Evolutionary conservation across 2,888 invertebrate genomes (phyloP).

Genomic region (Galeopsomyia nigrocyanea): DNA sequence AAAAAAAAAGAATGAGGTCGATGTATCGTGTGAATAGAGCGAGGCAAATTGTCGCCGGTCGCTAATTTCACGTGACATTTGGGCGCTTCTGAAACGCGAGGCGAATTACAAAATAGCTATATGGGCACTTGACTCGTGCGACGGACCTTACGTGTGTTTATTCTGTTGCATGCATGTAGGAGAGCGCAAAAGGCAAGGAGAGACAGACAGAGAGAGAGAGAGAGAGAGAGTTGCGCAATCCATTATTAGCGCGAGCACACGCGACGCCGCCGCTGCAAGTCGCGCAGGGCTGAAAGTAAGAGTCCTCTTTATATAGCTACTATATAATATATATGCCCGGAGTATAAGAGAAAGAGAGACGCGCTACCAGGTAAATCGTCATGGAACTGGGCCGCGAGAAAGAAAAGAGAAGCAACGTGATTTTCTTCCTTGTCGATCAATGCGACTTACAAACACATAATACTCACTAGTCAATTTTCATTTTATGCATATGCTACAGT

Average conservation of each 20-base stretch:
- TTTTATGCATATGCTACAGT: too few relatives aligned
- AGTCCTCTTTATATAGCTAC: conserved; percentile 52
- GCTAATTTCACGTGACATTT: conserved; percentile 28
- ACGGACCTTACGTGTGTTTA: conserved; percentile 41
- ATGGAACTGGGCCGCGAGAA: conserved; percentile 29
- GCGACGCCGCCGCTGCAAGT: conserved; percentile 54
- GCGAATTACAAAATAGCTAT: conserved; percentile 38
- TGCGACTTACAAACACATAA: too few relatives aligned
- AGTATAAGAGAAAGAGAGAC: too few relatives aligned
- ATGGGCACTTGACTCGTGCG: conserved; percentile 54
- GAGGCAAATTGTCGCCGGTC: conserved; percentile 8
- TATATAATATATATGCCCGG: neutral
- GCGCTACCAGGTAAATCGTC: conserved; percentile 22
- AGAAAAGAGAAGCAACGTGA: neutral
- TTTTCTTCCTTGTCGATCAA: conserved; percentile 36
- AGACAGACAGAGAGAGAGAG: too few relatives aligned
- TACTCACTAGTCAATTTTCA: too few relatives aligned
- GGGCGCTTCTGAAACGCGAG: conserved; percentile 11
- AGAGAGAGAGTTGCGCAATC: conserved; percentile 59
- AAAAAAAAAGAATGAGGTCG: neutral
- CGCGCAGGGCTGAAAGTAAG: conserved; percentile 61
- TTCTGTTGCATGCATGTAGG: conserved; percentile 6
- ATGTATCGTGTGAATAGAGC: conserved; percentile 17
- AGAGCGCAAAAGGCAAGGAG: conserved; percentile 6
- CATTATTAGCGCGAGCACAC: conserved; percentile 55